phyloP scores from a whole-genome alignment of 2,797 vertebrate genomes.

The Malacoraja senta region DNA sequence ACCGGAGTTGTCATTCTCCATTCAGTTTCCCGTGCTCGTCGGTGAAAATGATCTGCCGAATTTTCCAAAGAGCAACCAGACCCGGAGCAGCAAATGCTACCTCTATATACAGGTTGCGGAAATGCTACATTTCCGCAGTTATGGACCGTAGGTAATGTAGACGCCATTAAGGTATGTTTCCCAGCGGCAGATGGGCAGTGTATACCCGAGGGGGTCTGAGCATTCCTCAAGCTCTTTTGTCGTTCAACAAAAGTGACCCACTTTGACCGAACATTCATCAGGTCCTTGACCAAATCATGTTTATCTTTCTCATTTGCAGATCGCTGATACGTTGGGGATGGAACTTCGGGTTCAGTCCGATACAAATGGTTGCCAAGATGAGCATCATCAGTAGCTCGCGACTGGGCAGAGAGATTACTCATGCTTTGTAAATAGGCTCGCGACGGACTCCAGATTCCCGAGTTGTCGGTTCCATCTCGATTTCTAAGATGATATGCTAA shows the following conservation, averaged over 20 bases:
- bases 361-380: constrained; percentile 55
- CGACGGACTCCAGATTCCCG: constrained; percentile 55
- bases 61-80: constrained; percentile 54
- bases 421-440: constrained; percentile 51
- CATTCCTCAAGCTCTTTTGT: constrained; percentile 37
- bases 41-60: constrained; percentile 47
- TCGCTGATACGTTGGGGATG: constrained; percentile 33
- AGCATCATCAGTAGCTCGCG: constrained; percentile 49
- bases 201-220: constrained; percentile 46
- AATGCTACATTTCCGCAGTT: constrained; percentile 58
- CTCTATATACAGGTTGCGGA: constrained; percentile 76
- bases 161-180: constrained; percentile 47
- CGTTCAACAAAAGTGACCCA: constrained; percentile 53
- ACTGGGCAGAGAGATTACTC: constrained; percentile 52
- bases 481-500: constrained; percentile 60
- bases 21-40: constrained; percentile 43
- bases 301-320: constrained; percentile 43
- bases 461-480: constrained; percentile 52
- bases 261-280: constrained; percentile 51
- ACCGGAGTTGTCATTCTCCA: constrained; percentile 44
- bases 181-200: constrained; percentile 43
- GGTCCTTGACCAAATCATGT: constrained; percentile 48
- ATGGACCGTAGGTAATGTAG: constrained; percentile 46
- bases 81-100: constrained; percentile 63
- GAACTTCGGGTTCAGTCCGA: constrained; percentile 52